Percentiles rank a stretch among this genome's conserved stretches.
These are phyloP conservation scores for Cercopithecus petaurista DNA, from an alignment of 2,797 vertebrate genomes.

Conservation along the genomic window DNA sequence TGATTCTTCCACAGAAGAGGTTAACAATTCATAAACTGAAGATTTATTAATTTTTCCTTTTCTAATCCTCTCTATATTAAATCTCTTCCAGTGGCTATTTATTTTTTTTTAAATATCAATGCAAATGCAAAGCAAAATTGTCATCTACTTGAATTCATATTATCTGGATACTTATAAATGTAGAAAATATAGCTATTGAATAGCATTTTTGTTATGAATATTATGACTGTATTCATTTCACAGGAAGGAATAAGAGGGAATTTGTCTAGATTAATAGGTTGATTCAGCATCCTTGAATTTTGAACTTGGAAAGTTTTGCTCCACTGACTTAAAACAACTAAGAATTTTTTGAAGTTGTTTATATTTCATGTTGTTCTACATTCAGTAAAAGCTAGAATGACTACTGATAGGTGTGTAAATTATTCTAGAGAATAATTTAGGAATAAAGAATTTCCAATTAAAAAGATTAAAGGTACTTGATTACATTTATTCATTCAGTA, in stretches of 20 bases:
- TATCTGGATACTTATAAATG: background rate
- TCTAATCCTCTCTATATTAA: constrained; percentile 34
- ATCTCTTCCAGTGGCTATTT: constrained; percentile 48
- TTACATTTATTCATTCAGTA: background rate
- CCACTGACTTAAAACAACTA: background rate
- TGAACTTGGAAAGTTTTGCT: background rate
- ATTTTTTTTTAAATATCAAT: constrained; percentile 31
- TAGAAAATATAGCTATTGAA: background rate
- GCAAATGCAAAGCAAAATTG: constrained; percentile 45
- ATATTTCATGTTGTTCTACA: constrained; percentile 13
- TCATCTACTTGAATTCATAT: background rate
- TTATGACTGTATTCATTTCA: constrained; percentile 26
- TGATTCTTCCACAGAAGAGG: constrained; percentile 55
- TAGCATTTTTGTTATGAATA: background rate
- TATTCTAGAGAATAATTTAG: constrained; percentile 6
- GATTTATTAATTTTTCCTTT: constrained; percentile 52
- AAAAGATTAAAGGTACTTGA: background rate
- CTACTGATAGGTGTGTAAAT: background rate
- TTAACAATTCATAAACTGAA: constrained; percentile 69
- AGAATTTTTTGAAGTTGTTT: background rate
- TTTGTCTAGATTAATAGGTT: background rate
- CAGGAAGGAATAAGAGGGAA: background rate
- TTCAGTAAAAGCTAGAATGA: background rate
- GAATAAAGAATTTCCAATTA: background rate
- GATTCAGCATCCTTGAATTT: background rate